Evolutionary conservation across 2,113 vertebrate genomes (phyloP).

Genomic region (Dicerorhinus sumatrensis): DNA sequence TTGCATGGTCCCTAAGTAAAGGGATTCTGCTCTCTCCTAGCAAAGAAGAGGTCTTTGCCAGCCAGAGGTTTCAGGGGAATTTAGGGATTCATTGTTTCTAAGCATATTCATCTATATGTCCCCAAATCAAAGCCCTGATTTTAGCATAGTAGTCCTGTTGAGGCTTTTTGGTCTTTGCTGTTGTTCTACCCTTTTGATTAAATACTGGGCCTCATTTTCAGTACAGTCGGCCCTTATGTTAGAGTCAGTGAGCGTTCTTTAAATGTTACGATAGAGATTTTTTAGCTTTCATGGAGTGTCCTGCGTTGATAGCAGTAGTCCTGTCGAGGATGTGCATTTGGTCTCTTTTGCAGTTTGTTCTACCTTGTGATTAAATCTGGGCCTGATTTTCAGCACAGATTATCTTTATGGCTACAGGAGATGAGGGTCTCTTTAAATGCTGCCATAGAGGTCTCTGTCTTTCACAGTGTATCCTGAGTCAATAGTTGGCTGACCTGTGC

Average conservation of each 20-base stretch:
- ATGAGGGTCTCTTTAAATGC: constrained; percentile 46
- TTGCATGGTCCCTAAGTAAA: not conserved
- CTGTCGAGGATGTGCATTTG: not conserved
- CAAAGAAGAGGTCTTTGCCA: not conserved
- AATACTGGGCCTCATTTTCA: constrained; percentile 11
- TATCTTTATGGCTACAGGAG: constrained; percentile 22
- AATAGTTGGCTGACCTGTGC: constrained; percentile 58
- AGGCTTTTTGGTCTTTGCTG: not conserved
- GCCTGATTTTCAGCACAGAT: constrained; percentile 51
- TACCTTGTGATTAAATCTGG: constrained; percentile 43
- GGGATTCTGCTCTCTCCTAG: not conserved
- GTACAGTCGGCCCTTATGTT: not conserved
- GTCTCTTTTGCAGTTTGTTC: constrained; percentile 19
- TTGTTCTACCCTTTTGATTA: constrained; percentile 27
- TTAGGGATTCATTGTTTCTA: not conserved
- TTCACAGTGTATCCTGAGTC: constrained; percentile 49
- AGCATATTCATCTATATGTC: not conserved
- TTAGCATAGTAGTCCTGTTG: not conserved
- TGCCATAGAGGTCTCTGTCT: constrained; percentile 46
- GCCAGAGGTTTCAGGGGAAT: not conserved
- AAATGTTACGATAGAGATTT: not conserved
- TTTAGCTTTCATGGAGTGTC: not conserved
- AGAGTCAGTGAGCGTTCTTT: constrained; percentile 14
- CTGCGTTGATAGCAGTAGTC: not conserved
- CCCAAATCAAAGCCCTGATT: not conserved